These are phyloP conservation scores for Calyptommatus sinebrachiatus DNA, from an alignment of 2,113 vertebrate genomes.

Conservation along the genomic window DNA sequence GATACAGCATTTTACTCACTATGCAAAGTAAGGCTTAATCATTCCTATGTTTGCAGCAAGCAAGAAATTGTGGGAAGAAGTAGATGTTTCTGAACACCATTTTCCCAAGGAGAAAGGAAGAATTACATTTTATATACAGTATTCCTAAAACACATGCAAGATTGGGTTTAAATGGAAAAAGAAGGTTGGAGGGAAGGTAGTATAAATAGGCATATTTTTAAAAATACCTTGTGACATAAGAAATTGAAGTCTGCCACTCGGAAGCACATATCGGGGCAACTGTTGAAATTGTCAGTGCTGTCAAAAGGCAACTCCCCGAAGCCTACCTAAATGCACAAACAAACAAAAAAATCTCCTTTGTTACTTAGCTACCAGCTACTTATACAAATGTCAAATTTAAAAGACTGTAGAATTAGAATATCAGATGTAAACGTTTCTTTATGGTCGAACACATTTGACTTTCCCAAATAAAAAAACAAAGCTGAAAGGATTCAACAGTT, in stretches of 20 bases:
- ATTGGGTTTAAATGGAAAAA: too few relatives aligned
- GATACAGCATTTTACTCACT: too few relatives aligned
- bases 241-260: conserved; percentile 83
- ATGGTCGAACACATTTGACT: neutral
- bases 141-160: too few relatives aligned
- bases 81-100: too few relatives aligned
- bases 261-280: conserved; percentile 91
- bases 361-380: neutral
- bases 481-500: neutral
- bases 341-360: neutral
- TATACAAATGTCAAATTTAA: neutral
- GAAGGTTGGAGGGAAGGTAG: too few relatives aligned
- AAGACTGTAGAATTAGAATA: neutral
- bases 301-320: conserved; percentile 93
- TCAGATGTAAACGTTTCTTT: neutral
- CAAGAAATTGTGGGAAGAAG: too few relatives aligned
- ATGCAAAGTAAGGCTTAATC: too few relatives aligned
- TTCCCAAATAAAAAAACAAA: neutral
- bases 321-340: conserved; percentile 77
- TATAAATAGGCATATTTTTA: neutral
- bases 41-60: too few relatives aligned
- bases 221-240: conserved; percentile 89
- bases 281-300: conserved; percentile 82
- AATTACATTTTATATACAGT: too few relatives aligned
- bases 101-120: too few relatives aligned